Percentiles rank a stretch among this genome's conserved stretches.
These are phyloP conservation scores for Drosophila demipolita DNA, from an alignment of 2,888 invertebrate genomes.

Conservation along the genomic window DNA sequence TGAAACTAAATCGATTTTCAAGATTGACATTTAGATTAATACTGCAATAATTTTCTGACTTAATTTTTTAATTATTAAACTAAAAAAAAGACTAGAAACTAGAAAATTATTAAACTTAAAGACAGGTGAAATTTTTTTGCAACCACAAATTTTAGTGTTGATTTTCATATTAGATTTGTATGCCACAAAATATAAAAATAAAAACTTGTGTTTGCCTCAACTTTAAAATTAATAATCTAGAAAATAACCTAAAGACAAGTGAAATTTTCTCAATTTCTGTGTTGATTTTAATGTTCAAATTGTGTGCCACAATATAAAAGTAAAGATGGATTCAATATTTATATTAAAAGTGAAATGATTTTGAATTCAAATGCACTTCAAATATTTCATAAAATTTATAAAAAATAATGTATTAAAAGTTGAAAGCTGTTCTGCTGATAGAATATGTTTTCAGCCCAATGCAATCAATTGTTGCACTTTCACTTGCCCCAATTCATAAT, in stretches of 20 bases:
- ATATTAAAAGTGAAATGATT: background rate
- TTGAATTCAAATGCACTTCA: background rate
- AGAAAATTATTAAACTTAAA: too few relatives aligned
- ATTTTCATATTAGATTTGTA: background rate
- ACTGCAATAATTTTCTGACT: background rate
- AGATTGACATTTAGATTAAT: background rate
- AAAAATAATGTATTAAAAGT: background rate
- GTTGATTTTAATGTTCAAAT: background rate
- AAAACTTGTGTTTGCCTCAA: too few relatives aligned
- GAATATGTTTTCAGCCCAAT: background rate
- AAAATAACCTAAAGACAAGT: too few relatives aligned
- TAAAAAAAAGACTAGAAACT: too few relatives aligned
- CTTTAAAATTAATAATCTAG: too few relatives aligned
- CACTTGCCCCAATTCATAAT: conserved; percentile 16
- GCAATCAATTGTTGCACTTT: conserved; percentile 23
- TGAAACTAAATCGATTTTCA: background rate
- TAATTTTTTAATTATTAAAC: too few relatives aligned
- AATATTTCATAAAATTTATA: background rate
- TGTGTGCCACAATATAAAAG: background rate
- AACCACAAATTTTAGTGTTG: background rate
- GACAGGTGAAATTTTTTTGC: too few relatives aligned
- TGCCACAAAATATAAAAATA: background rate
- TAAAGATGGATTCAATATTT: background rate
- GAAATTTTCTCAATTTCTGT: too few relatives aligned
- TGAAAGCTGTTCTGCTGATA: background rate